Conservation (phyloP, 2,888 invertebrate species). For the Phasia obesa region DNA sequence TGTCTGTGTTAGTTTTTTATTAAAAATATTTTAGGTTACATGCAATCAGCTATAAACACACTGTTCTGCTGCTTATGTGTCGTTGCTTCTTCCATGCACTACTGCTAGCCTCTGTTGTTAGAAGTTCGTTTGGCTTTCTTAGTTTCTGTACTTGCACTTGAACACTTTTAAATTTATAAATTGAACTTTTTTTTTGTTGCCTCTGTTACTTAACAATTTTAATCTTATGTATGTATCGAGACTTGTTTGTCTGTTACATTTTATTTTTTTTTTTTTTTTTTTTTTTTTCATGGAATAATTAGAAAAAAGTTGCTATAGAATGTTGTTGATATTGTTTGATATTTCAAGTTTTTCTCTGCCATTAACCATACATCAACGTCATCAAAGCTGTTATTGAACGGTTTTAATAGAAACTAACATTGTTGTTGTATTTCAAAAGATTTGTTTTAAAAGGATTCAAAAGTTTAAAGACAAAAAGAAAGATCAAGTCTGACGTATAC, state of each 20-base stretch:
- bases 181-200: slow-evolving; percentile 3
- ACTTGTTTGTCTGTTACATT: background rate
- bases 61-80: background rate
- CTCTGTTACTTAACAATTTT: slow-evolving; percentile 21
- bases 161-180: slow-evolving; percentile 54
- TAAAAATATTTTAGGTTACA: slow-evolving; percentile 17
- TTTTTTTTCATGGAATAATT: slow-evolving; percentile 37
- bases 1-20: background rate
- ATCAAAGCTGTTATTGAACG: slow-evolving; percentile 10
- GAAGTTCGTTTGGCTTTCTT: slow-evolving; percentile 11
- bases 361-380: slow-evolving; percentile 31
- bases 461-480: slow-evolving; percentile 5
- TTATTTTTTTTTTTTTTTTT: too few species aligned
- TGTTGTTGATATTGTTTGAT: slow-evolving; percentile 30
- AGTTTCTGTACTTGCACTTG: slow-evolving; percentile 52
- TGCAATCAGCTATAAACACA: slow-evolving; percentile 46
- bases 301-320: slow-evolving; percentile 39
- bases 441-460: slow-evolving; percentile 46
- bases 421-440: background rate
- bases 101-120: background rate
- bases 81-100: background rate
- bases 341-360: slow-evolving; percentile 21
- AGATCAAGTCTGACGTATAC: background rate
- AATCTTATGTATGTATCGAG: slow-evolving; percentile 1
- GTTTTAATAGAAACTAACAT: slow-evolving; percentile 7